Base-by-base conservation (phyloP, 2,888 invertebrate species). In the Tolmerus cingulatus region DNA sequence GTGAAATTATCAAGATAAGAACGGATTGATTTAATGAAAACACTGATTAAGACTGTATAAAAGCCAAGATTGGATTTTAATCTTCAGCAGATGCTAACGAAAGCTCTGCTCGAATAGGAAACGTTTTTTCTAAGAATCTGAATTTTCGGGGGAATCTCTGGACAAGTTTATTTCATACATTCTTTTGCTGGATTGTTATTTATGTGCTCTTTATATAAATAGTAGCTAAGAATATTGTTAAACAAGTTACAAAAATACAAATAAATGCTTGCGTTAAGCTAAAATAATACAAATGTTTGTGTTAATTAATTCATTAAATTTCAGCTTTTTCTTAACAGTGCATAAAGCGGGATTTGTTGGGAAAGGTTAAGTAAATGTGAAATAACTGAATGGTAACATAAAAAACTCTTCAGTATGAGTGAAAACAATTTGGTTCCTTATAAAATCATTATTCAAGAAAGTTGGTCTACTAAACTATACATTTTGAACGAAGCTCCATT, bases 21-120 rank as follows among this genome's bases (percentile, higher is more conserved):
- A 57, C 19, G 82, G 82, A 57, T 82, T 82, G 82, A 82, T 82
- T 82, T 82, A 82, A 82, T 55, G 82, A 82, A 66, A 82, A 14
- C 82, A 2, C 66, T 30, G 46, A 82, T 82, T 37, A 37, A 79
- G 23, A 74, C 8, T 2, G 74, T 87, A 87, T 87, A 78, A 34
- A 87, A 87, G 57, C 23, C 30, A 23, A 16, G 34, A n/a, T 51
- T 9, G 7, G 51, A 27, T 14, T 37, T 55, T 37, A 27, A 27
- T 79, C 40, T 57, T 23, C n/a, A 78, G 79, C 79, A 79, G 77
- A 43, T 78, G 87, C 23, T 43, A 66, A 79, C 51, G 34, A 66
- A 87, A 79, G n/a, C 87, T 87, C 87, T 87, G 87, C 43, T 79
- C 87, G 87, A 87, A 2, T 23, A 87, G 34, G 30, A 85, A 27